A percentile compares a stretch with the other conserved stretches of the same genome.
phyloP scores from a whole-genome alignment of 2,797 vertebrate genomes.

The Gymnopithys bicolor region DNA sequence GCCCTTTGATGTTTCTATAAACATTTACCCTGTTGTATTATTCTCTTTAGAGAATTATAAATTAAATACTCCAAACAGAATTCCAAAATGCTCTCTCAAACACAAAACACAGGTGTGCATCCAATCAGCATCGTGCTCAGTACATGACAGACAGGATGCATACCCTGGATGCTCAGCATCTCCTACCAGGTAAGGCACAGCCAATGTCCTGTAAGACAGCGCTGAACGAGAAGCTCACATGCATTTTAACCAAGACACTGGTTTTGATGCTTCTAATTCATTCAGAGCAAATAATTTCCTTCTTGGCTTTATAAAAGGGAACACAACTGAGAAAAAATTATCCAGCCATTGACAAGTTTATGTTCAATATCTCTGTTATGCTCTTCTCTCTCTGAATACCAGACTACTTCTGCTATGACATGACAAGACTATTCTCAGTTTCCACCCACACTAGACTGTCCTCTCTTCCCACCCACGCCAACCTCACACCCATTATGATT shows the following conservation, averaged over 20 bases:
- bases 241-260: neutral
- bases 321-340: constrained; percentile 31
- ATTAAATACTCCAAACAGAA: neutral
- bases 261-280: neutral
- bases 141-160: neutral
- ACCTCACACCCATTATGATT: constrained; percentile 76
- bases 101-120: neutral
- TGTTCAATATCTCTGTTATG: constrained; percentile 33
- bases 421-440: constrained; percentile 72
- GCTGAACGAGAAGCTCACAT: neutral
- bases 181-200: neutral
- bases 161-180: neutral
- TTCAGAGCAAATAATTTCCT: constrained; percentile 53
- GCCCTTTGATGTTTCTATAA: neutral
- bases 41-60: neutral
- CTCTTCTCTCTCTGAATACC: constrained; percentile 46
- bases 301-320: constrained; percentile 23
- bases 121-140: neutral
- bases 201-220: neutral
- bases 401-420: constrained; percentile 69
- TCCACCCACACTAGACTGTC: constrained; percentile 74
- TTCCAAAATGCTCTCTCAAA: neutral
- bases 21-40: accelerated
- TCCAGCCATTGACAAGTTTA: constrained; percentile 67
- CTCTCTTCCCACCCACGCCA: constrained; percentile 71